phyloP scores from a whole-genome alignment of 2,797 vertebrate genomes.

The Lepilemur septentrionalis region DNA sequence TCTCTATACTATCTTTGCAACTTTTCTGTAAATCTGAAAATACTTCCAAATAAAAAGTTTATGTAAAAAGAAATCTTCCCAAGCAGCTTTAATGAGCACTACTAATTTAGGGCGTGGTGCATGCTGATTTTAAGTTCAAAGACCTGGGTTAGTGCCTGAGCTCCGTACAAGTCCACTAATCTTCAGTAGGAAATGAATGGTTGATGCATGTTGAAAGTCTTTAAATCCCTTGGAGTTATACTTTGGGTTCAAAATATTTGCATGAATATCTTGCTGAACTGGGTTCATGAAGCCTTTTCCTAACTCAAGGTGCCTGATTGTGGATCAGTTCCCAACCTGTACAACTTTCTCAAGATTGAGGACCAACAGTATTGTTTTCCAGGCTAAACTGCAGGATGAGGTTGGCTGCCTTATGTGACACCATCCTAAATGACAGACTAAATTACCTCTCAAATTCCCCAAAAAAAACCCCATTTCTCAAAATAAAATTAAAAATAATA shows the following conservation, averaged over 20 bases:
- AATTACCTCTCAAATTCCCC: background rate
- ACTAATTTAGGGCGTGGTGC: background rate
- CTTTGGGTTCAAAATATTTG: background rate
- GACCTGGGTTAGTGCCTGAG: background rate
- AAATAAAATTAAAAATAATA: background rate
- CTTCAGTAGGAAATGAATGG: background rate
- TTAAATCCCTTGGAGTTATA: background rate
- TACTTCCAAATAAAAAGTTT: background rate
- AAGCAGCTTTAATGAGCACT: background rate
- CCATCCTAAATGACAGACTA: background rate
- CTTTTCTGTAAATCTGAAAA: conserved; percentile 24
- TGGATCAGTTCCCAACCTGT: background rate
- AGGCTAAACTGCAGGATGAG: background rate
- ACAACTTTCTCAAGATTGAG: background rate
- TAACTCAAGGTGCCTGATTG: background rate
- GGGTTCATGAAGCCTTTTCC: background rate
- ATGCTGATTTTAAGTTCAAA: background rate
- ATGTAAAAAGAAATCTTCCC: background rate
- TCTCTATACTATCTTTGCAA: background rate
- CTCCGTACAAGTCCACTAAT: background rate
- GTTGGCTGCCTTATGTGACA: background rate
- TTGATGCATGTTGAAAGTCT: background rate
- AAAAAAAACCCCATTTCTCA: background rate
- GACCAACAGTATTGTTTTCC: background rate
- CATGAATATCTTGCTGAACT: background rate